Conservation (phyloP, 2,888 invertebrate species). For the Caenorhabditis japonica region DNA sequence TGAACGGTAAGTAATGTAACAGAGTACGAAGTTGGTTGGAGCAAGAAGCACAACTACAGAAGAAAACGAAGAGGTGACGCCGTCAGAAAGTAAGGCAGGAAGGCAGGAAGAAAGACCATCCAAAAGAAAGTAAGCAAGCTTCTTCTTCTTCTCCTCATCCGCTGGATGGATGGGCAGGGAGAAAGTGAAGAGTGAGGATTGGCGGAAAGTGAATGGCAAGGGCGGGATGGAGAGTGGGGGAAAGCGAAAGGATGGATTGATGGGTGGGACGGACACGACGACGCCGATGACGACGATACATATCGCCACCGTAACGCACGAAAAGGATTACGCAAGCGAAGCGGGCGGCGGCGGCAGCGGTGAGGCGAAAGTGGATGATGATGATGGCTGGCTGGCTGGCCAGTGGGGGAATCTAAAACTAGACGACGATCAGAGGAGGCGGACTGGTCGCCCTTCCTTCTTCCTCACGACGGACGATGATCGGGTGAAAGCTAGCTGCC, state of each 20-base stretch:
- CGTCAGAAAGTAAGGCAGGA: neutral
- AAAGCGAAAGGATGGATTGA: slow-evolving; percentile 40
- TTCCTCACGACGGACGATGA: no score
- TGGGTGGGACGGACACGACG: no score
- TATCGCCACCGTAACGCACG: slow-evolving; percentile 46
- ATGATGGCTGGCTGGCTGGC: no score
- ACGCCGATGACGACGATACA: slow-evolving; percentile 51
- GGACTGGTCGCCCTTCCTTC: slow-evolving; percentile 23
- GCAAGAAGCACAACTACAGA: neutral
- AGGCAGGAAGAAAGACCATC: slow-evolving; percentile 45
- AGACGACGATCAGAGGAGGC: slow-evolving; percentile 36
- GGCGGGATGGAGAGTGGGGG: slow-evolving; percentile 29
- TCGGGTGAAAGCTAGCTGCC: slow-evolving; percentile 35
- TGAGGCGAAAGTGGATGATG: slow-evolving; percentile 46
- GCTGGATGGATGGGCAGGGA: slow-evolving; percentile 48
- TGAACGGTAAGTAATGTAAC: neutral
- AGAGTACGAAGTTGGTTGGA: neutral
- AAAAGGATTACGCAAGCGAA: slow-evolving; percentile 44
- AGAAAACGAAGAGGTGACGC: neutral
- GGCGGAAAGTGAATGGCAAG: slow-evolving; percentile 48
- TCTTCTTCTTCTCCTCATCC: slow-evolving; percentile 42
- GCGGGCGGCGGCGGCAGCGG: slow-evolving; percentile 27
- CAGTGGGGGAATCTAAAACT: slow-evolving; percentile 45
- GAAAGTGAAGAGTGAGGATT: slow-evolving; percentile 51
- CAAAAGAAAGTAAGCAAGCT: slow-evolving; percentile 44